Evolutionary conservation across 2,113 vertebrate genomes (phyloP), one percentile per base, ranked within the genome.

Genomic region (Marmota flaviventris): DNA sequence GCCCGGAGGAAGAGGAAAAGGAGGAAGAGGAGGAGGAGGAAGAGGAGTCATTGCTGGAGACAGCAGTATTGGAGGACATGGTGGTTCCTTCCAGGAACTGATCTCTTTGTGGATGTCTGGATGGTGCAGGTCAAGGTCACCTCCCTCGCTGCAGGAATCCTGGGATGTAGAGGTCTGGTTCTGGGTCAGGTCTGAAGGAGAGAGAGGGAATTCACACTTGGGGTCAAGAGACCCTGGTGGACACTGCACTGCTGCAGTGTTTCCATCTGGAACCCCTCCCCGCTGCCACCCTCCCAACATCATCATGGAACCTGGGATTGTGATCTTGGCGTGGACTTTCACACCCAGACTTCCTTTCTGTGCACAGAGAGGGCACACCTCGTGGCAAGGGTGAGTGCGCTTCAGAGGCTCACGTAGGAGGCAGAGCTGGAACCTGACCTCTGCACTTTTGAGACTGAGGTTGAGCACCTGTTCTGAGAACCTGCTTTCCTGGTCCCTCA

Each of bases 71-170:
- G 51, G 92, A 8, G 34, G 85, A 24, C 20, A 9, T 3, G 9
- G 8, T 8, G 73, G 61, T 0, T 69, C 56, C 14, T 75, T 92
- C 91, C 37, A 4, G 4, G 27, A 70, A 73, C 51, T 24, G 48
- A 10, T 70, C 58, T 88, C 88, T 61, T 27, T 27, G 53, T 61
- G 95, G 82, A 67, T 12, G 17, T 32, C 22, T 65, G 53, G 39
- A 92, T 22, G 34, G 42, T 27, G 20, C 91, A 96, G 67, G 25
- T 90, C 77, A 93, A 90, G 37, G 34, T 70, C 51, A 53, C 20
- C 8, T 67, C 61, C 18, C 58, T 22, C 37, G 37, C 6, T 53
- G 14, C 6, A 32, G 77, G 29, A 32, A 53, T 63, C 13, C 96
- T 81, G 81, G 58, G 22, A 79, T 32, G 9, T 25, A 14, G 32